Base-by-base conservation (phyloP, 2,797 vertebrate genomes). In the Diplodus puntazzo region DNA sequence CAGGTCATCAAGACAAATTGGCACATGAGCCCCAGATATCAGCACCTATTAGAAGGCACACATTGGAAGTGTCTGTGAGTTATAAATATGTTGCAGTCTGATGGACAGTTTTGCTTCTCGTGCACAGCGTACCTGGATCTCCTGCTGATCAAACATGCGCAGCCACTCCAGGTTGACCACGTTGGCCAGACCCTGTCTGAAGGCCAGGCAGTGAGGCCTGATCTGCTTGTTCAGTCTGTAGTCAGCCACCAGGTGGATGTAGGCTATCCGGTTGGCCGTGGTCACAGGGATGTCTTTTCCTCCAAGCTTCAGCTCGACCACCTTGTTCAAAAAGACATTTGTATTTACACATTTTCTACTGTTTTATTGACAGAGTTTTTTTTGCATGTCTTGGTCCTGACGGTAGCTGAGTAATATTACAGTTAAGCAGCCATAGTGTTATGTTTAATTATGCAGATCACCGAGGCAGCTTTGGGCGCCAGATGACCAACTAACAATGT, bases 101-200 rank as follows among this genome's bases (percentile, higher is more conserved):
- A 60, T 1, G 10, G 21, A 45, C 46, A 39, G 42, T 21, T 73
- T 27, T 75, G n/a, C 14, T 18, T 1, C 7, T 14, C 11, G 3
- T 20, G 18, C 34, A 52, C 10, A 16, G n/a, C 4, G 6, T 89
- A 99, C 98, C 98, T 99, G 98, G 65, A 99, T 97, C 88, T 99
- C 98, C 91, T 99, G 98, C 92, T 99, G 98, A 85, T 99, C 98
- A 63, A 99, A 99, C 98, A 99, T 99, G 0, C 98, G 96, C 57
- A 99, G 96, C 98, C 98, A 99, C 90, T 99, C 98, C 17, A 99
- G 95, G 90, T 97, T 98, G 48, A 99, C 96, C 45, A 99, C 98
- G 0, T 97, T 98, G 92, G 98, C 97, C 79, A 99, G 94, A 30
- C 98, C 98, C 94, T 99, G 98, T 0, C 98, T 95, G 94, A 99